Evolutionary conservation across 1,140 invertebrate species (phyloP).

Genomic region (Oscheius sp.): DNA sequence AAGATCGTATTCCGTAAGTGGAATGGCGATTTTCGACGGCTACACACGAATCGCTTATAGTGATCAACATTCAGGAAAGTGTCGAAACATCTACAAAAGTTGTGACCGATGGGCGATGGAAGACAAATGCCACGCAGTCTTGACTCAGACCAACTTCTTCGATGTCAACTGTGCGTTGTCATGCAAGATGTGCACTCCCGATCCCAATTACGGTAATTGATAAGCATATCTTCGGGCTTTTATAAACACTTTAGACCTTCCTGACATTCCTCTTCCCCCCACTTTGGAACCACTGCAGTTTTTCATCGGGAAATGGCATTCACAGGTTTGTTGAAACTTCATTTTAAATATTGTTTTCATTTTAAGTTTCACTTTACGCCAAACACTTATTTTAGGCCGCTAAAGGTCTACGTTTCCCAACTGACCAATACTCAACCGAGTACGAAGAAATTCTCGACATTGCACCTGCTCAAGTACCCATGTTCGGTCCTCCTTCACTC

Average conservation of each 20-base stretch:
- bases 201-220: constrained; percentile 53
- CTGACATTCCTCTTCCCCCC: constrained; percentile 56
- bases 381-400: constrained; percentile 14
- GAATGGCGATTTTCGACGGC: background rate
- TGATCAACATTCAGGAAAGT: constrained; percentile 45
- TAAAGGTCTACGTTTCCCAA: constrained; percentile 51
- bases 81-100: constrained; percentile 59
- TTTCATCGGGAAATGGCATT: constrained; percentile 61
- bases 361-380: background rate
- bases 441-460: constrained; percentile 61
- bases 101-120: constrained; percentile 61
- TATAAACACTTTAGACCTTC: constrained; percentile 45
- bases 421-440: constrained; percentile 52
- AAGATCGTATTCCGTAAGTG: constrained; percentile 9
- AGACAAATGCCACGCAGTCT: constrained; percentile 59
- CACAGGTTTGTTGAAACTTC: constrained; percentile 37
- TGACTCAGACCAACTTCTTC: constrained; percentile 60
- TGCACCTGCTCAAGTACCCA: constrained; percentile 58
- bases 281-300: constrained; percentile 60
- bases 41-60: constrained; percentile 13
- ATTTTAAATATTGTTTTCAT: background rate
- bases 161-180: constrained; percentile 60
- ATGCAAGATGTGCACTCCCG: constrained; percentile 56
- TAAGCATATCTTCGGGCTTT: background rate
- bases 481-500: constrained; percentile 59